A percentile compares a stretch with the other conserved stretches of the same genome.
Evolutionary conservation across 2,797 vertebrate species (phyloP).

Genomic region (Jordanella pulchra): DNA sequence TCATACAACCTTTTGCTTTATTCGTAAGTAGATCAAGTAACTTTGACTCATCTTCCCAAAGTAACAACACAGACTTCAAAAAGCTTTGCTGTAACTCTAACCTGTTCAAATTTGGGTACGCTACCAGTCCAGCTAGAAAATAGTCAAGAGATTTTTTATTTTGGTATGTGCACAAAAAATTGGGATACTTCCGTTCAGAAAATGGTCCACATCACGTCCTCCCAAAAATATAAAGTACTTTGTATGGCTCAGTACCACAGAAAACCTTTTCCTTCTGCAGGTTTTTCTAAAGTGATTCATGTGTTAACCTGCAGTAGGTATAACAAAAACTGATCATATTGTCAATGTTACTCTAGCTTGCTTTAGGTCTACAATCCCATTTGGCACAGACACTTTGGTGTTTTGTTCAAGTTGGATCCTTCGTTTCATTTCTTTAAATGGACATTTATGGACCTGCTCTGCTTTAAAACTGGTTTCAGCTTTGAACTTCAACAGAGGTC

Average conservation of each 20-base stretch:
- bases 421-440: neutral
- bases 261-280: slow-evolving; percentile 3
- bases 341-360: slow-evolving; percentile 3
- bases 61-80: neutral
- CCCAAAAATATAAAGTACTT: neutral
- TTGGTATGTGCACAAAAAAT: neutral
- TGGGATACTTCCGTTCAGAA: neutral
- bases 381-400: neutral
- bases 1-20: neutral
- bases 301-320: slow-evolving; percentile 11
- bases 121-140: neutral
- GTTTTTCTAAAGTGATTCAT: slow-evolving; percentile 6
- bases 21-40: neutral
- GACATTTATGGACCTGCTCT: slow-evolving; percentile 2
- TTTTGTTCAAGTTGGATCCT: slow-evolving; percentile 6
- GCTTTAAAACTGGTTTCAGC: slow-evolving; percentile 10
- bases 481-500: slow-evolving; percentile 11
- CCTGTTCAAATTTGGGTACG: neutral
- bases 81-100: neutral
- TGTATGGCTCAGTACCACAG: slow-evolving; percentile 9
- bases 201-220: neutral
- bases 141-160: neutral
- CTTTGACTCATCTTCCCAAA: neutral
- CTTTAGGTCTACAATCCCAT: neutral
- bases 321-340: slow-evolving; percentile 5